A percentile compares a stretch with the other conserved stretches of the same genome.
These are phyloP conservation scores for Synergus itoensis DNA, from an alignment of 2,888 invertebrate species.

Conservation along the genomic window DNA sequence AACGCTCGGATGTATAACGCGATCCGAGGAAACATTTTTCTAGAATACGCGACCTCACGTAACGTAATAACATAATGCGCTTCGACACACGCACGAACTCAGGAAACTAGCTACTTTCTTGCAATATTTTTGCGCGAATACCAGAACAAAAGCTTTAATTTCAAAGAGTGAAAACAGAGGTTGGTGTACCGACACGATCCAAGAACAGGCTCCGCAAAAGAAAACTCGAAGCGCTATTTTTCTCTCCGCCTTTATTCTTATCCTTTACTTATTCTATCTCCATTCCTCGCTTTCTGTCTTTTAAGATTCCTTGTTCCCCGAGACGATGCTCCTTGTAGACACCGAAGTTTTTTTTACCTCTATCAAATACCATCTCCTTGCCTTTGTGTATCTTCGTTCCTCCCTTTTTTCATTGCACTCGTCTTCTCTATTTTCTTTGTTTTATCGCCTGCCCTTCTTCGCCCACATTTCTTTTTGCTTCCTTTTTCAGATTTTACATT, in stretches of 20 bases:
- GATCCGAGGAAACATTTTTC: neutral
- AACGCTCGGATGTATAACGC: neutral
- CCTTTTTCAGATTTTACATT: neutral
- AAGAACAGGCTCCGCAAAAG: neutral
- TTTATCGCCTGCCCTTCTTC: neutral
- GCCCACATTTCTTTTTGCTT: neutral
- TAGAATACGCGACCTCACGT: neutral
- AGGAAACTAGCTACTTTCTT: neutral
- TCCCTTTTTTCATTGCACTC: neutral
- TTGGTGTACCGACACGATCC: neutral
- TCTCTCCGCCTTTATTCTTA: neutral
- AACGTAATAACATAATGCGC: constrained; percentile 3
- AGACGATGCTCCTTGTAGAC: neutral
- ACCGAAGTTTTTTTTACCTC: neutral
- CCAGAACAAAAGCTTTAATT: constrained; percentile 2
- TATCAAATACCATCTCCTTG: constrained; percentile 7
- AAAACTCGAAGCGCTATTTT: neutral
- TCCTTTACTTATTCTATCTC: neutral
- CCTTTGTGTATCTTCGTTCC: neutral
- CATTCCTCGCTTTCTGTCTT: neutral
- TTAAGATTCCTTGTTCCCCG: neutral
- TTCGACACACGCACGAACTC: too few species aligned
- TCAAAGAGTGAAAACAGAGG: constrained; percentile 1
- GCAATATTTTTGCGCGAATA: constrained; percentile 2
- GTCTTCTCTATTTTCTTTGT: neutral